These are phyloP conservation scores for Psittacula cyanocephala DNA, from an alignment of 2,113 vertebrate genomes.

Conservation along the genomic window DNA sequence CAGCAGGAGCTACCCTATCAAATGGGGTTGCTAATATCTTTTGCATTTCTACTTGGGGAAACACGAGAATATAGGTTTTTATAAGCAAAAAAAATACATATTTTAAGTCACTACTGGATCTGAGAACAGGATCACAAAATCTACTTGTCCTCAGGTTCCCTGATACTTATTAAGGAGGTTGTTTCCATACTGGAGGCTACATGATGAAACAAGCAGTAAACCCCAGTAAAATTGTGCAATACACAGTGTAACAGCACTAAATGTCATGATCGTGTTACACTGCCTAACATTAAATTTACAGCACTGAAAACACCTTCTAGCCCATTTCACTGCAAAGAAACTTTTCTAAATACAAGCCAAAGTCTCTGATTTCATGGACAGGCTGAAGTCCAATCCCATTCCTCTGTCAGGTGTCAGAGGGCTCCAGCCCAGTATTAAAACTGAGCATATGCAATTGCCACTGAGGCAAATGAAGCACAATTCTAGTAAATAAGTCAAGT, in stretches of 20 bases:
- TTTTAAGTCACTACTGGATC: not conserved
- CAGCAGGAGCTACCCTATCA: not conserved
- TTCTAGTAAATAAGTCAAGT: slow-evolving; percentile 25
- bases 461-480: not conserved
- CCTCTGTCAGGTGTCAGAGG: not conserved
- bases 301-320: not conserved
- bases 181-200: not conserved
- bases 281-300: not conserved
- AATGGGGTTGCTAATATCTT: not conserved
- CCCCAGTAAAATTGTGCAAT: not conserved
- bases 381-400: not conserved
- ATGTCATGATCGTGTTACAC: not conserved
- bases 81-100: not conserved
- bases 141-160: not conserved
- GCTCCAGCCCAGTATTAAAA: not conserved
- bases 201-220: not conserved
- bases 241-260: not conserved
- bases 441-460: not conserved
- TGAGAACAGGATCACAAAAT: not conserved
- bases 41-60: not conserved
- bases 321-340: not conserved
- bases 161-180: not conserved
- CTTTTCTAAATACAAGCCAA: not conserved
- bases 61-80: not conserved
- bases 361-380: not conserved